Evolutionary conservation across 2,888 invertebrate genomes (phyloP).

Genomic region (Eucriotettix oculatus): DNA sequence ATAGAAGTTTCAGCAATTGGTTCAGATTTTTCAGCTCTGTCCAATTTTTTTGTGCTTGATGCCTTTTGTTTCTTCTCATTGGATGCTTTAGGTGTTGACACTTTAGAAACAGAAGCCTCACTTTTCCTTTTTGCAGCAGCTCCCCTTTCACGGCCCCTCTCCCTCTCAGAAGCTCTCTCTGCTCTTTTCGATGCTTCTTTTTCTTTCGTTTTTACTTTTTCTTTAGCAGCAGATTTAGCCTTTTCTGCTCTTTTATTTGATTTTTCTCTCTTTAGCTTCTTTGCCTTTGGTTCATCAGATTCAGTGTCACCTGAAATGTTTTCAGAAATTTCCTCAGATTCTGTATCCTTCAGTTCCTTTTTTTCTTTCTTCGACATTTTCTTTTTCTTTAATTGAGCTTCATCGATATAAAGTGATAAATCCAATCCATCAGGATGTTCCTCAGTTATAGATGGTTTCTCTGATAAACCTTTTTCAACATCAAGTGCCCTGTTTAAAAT

Average conservation of each 20-base stretch:
- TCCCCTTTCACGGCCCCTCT: background rate
- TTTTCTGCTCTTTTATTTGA: constrained; percentile 7
- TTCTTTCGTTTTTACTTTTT: constrained; percentile 5
- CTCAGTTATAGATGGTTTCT: constrained; percentile 48
- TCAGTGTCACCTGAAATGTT: constrained; percentile 3
- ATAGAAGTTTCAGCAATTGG: constrained; percentile 4
- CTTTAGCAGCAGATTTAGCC: constrained; percentile 6
- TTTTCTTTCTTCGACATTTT: constrained; percentile 6
- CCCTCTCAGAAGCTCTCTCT: constrained; percentile 4
- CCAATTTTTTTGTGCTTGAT: background rate
- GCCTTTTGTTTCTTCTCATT: background rate
- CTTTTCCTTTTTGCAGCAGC: background rate
- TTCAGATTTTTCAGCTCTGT: constrained; percentile 9
- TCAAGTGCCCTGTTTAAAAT: constrained; percentile 70
- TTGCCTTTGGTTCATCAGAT: constrained; percentile 5
- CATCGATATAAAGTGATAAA: constrained; percentile 65
- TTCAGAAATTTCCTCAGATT: constrained; percentile 6
- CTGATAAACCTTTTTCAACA: constrained; percentile 56
- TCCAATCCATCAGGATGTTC: constrained; percentile 86
- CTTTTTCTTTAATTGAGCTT: constrained; percentile 56
- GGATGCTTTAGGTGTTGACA: too few relatives aligned
- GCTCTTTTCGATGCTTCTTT: constrained; percentile 3
- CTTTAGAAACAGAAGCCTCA: background rate
- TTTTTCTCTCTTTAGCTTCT: constrained; percentile 5
- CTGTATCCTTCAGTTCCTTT: constrained; percentile 3